Evolutionary conservation across 2,888 invertebrate species (phyloP).

Genomic region (Eupithecia inturbata): DNA sequence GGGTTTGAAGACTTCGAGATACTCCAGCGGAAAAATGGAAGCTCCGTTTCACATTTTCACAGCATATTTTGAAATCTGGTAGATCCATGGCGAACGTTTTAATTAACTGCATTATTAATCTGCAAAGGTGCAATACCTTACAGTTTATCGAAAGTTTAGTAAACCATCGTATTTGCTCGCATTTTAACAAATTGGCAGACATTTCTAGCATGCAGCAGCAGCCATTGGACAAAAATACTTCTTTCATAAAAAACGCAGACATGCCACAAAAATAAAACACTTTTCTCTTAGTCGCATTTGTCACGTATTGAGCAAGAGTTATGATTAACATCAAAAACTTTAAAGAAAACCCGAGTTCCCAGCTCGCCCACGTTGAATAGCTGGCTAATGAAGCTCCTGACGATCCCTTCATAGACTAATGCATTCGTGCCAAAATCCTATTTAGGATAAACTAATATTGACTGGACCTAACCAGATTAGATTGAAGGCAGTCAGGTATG

Average conservation of each 20-base stretch:
- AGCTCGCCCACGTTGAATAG: conserved; percentile 19
- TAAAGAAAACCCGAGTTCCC: conserved; percentile 8
- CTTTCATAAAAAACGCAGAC: neutral
- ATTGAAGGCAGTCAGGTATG: conserved; percentile 14
- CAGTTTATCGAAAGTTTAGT: neutral
- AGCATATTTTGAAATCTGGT: too few relatives aligned
- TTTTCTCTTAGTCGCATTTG: neutral
- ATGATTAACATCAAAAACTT: conserved; percentile 1
- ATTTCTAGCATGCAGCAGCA: neutral
- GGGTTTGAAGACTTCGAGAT: too few relatives aligned
- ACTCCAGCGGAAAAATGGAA: too few relatives aligned
- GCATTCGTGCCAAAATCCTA: conserved; percentile 18
- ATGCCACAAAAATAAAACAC: neutral
- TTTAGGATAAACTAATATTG: conserved; percentile 20
- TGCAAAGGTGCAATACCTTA: neutral
- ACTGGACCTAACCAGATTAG: conserved; percentile 14
- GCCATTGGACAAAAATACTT: neutral
- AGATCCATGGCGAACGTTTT: too few relatives aligned
- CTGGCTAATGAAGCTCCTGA: conserved; percentile 20
- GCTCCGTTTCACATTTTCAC: too few relatives aligned
- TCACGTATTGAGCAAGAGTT: conserved; percentile 8
- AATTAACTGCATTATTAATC: too few relatives aligned
- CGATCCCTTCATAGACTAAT: conserved; percentile 10
- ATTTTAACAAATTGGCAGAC: neutral
- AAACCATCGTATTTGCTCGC: neutral